Base-by-base conservation (phyloP, 2,113 vertebrate species). In the Cyprinodon variegatus region DNA sequence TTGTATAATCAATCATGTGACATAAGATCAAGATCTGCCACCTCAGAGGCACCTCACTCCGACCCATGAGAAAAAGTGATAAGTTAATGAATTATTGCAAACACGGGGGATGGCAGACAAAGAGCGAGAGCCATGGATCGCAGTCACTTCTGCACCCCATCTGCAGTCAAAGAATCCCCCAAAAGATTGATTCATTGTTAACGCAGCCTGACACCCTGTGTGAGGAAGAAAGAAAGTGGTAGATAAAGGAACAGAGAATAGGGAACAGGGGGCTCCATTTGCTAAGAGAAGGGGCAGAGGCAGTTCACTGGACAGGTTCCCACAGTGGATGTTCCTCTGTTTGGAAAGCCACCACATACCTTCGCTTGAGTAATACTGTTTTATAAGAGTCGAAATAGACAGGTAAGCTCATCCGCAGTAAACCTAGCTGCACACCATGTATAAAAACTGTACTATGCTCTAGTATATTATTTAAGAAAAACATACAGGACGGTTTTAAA, bases 151-250 rank as follows among this genome's bases (percentile, higher is more conserved):
- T 92, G 89, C 91, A 85, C 86, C 93, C 93, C 94, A 94, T 93
- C 93, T 93, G 92, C 93, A 93, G 94, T 94, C 93, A 95, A 95
- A 94, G 93, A 93, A 92, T 88, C 86, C 88, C 91, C 89, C 91
- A 83, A 90, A 94, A 94, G 93, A 95, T 94, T 94, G 93, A 95
- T 94, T 95, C 92, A 95, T 94, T 94, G 93, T 94, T 95, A 95
- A 95, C 92, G 79, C 90, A 90, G 93, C 89, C 93, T 94, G 93
- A 94, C 93, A 93, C 92, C 90, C 92, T 82, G 83, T 90, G 93
- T 86, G 90, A 91, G 88, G 83, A 91, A 89, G 91, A 92, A 93
- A 92, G 91, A 92, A 89, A 91, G 89, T 89, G 86, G 76, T 22
- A 91, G 92, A 95, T 92, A 94, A 94, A 93, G 91, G 91, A 86